phyloP scores from a whole-genome alignment of 2,113 vertebrate species.

The Anoura caudifer region DNA sequence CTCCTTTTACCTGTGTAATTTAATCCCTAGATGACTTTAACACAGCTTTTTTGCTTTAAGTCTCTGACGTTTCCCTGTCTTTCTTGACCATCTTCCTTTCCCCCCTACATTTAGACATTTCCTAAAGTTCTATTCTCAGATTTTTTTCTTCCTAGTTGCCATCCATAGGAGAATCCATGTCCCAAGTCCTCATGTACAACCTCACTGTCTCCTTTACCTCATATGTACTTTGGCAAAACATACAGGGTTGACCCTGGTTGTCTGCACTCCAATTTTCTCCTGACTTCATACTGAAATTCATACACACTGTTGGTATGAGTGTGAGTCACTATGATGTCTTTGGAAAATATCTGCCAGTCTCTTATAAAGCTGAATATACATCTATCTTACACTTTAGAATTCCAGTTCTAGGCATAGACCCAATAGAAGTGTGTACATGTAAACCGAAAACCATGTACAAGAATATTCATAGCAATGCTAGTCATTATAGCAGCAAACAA shows the following conservation, averaged over 20 bases:
- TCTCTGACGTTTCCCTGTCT: not conserved
- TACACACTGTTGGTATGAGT: not conserved
- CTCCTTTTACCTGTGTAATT: not conserved
- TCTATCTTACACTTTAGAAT: not conserved
- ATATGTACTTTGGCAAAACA: not conserved
- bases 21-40: not conserved
- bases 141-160: not conserved
- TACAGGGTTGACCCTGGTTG: not conserved
- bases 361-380: not conserved
- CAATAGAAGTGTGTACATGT: not conserved
- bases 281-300: not conserved
- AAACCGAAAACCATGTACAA: not conserved
- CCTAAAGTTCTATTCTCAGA: not conserved
- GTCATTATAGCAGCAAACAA: not conserved
- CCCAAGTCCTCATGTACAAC: not conserved
- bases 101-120: not conserved
- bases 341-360: not conserved
- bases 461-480: not conserved
- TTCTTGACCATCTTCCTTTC: not conserved
- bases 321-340: not conserved
- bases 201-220: too few species aligned
- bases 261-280: not conserved
- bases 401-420: not conserved
- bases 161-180: not conserved
- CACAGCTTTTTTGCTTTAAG: not conserved